Conservation (phyloP, 2,888 invertebrate genomes). For the Pecten maximus region DNA sequence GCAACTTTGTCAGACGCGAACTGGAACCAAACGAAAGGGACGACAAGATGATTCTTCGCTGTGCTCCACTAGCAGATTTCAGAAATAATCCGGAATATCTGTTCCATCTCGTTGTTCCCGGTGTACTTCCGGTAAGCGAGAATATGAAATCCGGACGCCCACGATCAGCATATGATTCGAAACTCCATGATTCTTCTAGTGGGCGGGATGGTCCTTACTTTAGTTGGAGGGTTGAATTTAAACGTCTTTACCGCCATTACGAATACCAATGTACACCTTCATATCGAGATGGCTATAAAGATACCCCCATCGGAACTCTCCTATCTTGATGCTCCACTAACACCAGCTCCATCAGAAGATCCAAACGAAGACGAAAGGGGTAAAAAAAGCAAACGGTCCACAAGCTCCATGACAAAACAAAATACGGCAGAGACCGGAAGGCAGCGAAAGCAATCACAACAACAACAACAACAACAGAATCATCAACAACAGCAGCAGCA, state of each 20-base stretch:
- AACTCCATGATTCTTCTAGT: conserved; percentile 51
- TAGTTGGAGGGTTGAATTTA: conserved; percentile 71
- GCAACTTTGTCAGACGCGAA: conserved; percentile 49
- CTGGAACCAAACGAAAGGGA: conserved; percentile 65
- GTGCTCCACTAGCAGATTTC: conserved; percentile 71
- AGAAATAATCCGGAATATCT: conserved; percentile 77
- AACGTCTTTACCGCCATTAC: conserved; percentile 69
- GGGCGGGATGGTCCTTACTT: conserved; percentile 50
- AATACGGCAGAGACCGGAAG: conserved; percentile 56
- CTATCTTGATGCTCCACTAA: conserved; percentile 57
- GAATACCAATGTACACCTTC: conserved; percentile 76
- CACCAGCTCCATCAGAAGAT: conserved; percentile 64
- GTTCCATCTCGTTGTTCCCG: conserved; percentile 59
- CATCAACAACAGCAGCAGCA: conserved; percentile 35
- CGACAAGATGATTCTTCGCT: conserved; percentile 66
- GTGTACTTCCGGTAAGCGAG: conserved; percentile 45
- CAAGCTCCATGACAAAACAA: conserved; percentile 60
- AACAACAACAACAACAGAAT: conserved; percentile 58
- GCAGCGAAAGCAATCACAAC: conserved; percentile 54
- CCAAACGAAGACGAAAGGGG: conserved; percentile 60
- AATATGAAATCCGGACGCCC: conserved; percentile 50
- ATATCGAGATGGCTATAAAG: conserved; percentile 66
- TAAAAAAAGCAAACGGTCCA: conserved; percentile 54
- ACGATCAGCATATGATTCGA: conserved; percentile 61
- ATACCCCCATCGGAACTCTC: conserved; percentile 49